phyloP scores from a whole-genome alignment of 2,888 invertebrate species.

The Nomada ferruginata region DNA sequence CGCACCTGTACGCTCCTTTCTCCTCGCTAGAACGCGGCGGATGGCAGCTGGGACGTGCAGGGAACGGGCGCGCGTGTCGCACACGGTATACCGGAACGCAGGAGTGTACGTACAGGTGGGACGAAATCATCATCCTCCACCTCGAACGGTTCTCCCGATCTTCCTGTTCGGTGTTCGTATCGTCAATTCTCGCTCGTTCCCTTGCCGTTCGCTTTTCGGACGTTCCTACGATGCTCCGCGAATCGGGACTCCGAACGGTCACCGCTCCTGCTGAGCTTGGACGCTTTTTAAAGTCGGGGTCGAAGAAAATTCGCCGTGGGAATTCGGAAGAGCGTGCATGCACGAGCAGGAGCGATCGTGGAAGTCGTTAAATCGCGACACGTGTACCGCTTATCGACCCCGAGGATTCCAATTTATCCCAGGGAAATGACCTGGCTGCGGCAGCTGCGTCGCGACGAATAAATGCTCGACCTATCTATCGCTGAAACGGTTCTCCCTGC shows the following conservation, averaged over 20 bases:
- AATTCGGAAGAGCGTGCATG: neutral
- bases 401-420: neutral
- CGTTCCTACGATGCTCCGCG: neutral
- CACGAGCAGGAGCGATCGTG: neutral
- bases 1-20: slow-evolving; percentile 72
- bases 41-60: slow-evolving; percentile 74
- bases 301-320: neutral
- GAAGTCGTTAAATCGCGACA: neutral
- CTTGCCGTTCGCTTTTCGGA: slow-evolving; percentile 6
- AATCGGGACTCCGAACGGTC: no score
- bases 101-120: slow-evolving; percentile 74
- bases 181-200: slow-evolving; percentile 57
- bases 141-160: slow-evolving; percentile 48
- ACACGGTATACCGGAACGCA: slow-evolving; percentile 48
- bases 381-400: slow-evolving; percentile 1
- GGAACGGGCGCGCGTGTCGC: slow-evolving; percentile 65
- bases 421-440: slow-evolving; percentile 2
- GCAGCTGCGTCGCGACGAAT: neutral
- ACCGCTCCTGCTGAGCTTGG: no score
- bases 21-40: slow-evolving; percentile 55
- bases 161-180: slow-evolving; percentile 64
- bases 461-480: neutral
- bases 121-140: slow-evolving; percentile 64
- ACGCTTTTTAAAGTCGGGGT: neutral
- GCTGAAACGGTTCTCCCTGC: neutral